Percentiles rank a stretch among this genome's conserved stretches.
phyloP scores from a whole-genome alignment of 1,140 invertebrate species.

The Pectinophora gossypiella region DNA sequence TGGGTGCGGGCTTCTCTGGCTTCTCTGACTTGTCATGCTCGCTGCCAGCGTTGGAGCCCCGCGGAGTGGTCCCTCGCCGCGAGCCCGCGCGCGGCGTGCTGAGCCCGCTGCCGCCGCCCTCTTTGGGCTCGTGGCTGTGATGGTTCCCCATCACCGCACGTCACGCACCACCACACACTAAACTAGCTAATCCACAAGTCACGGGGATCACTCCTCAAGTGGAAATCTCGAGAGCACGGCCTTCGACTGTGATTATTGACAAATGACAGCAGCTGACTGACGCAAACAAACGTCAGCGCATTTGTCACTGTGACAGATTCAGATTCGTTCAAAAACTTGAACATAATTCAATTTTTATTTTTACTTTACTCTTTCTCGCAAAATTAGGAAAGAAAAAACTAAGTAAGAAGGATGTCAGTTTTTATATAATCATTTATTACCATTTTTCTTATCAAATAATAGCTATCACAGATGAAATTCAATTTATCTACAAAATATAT shows the following conservation, averaged over 20 bases:
- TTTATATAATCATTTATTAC: too few relatives aligned
- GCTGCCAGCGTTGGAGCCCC: constrained; percentile 78
- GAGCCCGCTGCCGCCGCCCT: constrained; percentile 49
- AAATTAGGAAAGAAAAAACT: too few relatives aligned
- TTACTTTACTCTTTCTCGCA: too few relatives aligned
- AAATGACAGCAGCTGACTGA: constrained; percentile 13
- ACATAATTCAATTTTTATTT: too few relatives aligned
- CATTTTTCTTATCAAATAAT: too few relatives aligned
- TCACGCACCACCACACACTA: neutral
- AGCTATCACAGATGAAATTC: too few relatives aligned
- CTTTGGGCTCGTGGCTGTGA: constrained; percentile 51
- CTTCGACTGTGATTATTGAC: neutral
- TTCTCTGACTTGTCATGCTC: constrained; percentile 42
- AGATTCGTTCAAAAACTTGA: too few relatives aligned
- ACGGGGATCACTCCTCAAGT: neutral
- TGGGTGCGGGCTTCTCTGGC: constrained; percentile 55
- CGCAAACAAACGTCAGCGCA: too few relatives aligned
- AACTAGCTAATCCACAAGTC: constrained; percentile 3
- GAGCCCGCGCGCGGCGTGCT: constrained; percentile 60
- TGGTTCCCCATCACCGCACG: constrained; percentile 53
- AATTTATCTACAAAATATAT: too few relatives aligned
- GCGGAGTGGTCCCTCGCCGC: constrained; percentile 56
- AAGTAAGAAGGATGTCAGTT: too few relatives aligned
- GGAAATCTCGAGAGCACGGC: neutral
- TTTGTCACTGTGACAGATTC: too few relatives aligned